Percentiles rank a stretch among this genome's conserved stretches.
These are phyloP conservation scores for Drosophila cardini DNA, from an alignment of 1,140 invertebrate genomes.

Conservation along the genomic window DNA sequence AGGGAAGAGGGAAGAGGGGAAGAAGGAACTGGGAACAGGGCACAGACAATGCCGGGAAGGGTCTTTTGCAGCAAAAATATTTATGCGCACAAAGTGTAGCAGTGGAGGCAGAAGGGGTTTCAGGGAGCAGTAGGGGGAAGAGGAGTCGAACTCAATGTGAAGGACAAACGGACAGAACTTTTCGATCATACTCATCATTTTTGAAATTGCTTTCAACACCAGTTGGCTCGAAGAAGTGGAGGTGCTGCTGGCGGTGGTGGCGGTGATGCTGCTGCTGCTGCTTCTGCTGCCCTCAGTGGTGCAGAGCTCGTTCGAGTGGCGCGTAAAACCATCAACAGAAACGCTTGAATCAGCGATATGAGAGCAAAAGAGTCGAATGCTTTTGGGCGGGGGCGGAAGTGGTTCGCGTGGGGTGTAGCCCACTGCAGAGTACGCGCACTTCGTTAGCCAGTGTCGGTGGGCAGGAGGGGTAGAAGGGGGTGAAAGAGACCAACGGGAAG, in stretches of 20 bases:
- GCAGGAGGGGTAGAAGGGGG: background rate
- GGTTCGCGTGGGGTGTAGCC: slow-evolving; percentile 46
- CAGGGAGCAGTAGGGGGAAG: slow-evolving; percentile 50
- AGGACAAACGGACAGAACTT: slow-evolving; percentile 47
- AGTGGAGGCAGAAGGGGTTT: background rate
- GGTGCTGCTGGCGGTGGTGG: slow-evolving; percentile 19
- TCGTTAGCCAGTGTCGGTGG: slow-evolving; percentile 53
- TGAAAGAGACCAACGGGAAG: no score
- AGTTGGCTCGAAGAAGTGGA: slow-evolving; percentile 46
- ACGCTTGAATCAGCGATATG: slow-evolving; percentile 55
- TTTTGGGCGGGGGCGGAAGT: slow-evolving; percentile 6
- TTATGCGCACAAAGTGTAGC: slow-evolving; percentile 49
- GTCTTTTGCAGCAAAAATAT: slow-evolving; percentile 59
- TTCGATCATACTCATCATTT: slow-evolving; percentile 85
- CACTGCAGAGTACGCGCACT: slow-evolving; percentile 62
- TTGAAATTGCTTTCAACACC: slow-evolving; percentile 85
- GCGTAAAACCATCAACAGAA: slow-evolving; percentile 74
- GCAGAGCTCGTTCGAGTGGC: slow-evolving; percentile 27
- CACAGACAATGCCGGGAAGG: slow-evolving; percentile 36
- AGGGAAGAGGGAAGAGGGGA: slow-evolving; percentile 15
- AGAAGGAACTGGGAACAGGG: background rate
- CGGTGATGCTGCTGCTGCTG: background rate
- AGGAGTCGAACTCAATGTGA: slow-evolving; percentile 3
- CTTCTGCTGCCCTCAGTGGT: background rate
- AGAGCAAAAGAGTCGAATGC: slow-evolving; percentile 2